A percentile compares a stretch with the other conserved stretches of the same genome.
These are phyloP conservation scores for Buphagus erythrorhynchus DNA, from an alignment of 2,797 vertebrate genomes.

Conservation along the genomic window DNA sequence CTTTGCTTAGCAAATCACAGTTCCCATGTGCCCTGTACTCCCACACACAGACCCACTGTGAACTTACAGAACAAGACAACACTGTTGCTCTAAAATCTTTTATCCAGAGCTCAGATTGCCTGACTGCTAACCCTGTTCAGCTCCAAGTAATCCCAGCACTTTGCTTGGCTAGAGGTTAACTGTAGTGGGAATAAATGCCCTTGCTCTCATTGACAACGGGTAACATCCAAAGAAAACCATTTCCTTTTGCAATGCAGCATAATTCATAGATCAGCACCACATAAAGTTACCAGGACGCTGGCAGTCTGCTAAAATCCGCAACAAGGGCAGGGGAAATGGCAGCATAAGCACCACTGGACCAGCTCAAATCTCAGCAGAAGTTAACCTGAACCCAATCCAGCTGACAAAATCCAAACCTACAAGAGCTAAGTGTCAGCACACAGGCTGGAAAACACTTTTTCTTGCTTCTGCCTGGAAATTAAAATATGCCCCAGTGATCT, in stretches of 20 bases:
- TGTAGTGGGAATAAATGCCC: background rate
- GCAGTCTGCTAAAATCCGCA: background rate
- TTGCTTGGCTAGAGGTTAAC: background rate
- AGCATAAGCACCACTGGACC: background rate
- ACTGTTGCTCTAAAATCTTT: background rate
- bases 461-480: slow-evolving; percentile 15
- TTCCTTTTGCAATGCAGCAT: background rate
- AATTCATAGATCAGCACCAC: background rate
- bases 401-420: background rate
- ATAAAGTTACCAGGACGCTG: background rate
- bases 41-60: slow-evolving; percentile 28
- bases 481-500: background rate
- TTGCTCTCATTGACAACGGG: background rate
- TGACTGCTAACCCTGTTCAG: background rate
- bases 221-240: background rate
- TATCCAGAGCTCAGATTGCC: background rate
- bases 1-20: slow-evolving; percentile 21
- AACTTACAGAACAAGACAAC: background rate
- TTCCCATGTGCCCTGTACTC: slow-evolving; percentile 26
- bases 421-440: background rate
- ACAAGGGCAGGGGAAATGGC: background rate
- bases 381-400: background rate
- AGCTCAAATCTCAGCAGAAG: slow-evolving; percentile 9
- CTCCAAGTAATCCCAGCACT: slow-evolving; percentile 11
- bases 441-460: background rate